A percentile compares a stretch with the other conserved stretches of the same genome.
Evolutionary conservation across 2,888 invertebrate genomes (phyloP).

Genomic region (Thymelicus sylvestris): DNA sequence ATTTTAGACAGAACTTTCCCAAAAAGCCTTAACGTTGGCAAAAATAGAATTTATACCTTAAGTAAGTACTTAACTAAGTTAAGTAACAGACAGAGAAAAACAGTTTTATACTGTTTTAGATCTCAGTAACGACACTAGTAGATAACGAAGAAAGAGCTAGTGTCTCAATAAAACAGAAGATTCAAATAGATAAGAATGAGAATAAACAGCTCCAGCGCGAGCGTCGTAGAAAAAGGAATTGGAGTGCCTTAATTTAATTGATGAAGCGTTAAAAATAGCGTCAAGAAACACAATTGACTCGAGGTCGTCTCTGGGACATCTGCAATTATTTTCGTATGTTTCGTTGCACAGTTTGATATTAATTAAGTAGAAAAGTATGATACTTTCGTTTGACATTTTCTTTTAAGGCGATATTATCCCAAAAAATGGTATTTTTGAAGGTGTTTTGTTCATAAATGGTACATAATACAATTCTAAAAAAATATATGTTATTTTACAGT

Average conservation of each 20-base stretch:
- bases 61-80: background rate
- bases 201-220: background rate
- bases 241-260: constrained; percentile 17
- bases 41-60: no score
- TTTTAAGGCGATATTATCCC: no score
- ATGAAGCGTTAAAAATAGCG: constrained; percentile 10
- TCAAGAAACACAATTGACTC: constrained; percentile 1
- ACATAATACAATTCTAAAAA: no score
- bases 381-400: background rate
- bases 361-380: background rate
- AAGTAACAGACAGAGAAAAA: background rate
- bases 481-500: no score
- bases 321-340: constrained; percentile 1
- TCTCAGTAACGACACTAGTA: background rate
- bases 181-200: background rate
- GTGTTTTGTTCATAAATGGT: no score
- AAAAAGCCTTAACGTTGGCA: no score
- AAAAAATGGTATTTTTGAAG: no score
- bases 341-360: background rate
- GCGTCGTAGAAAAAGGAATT: constrained; percentile 10
- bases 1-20: no score
- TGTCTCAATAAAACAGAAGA: background rate
- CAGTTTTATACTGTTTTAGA: background rate
- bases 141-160: background rate
- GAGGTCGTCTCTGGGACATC: constrained; percentile 1